A percentile compares a stretch with the other conserved stretches of the same genome.
Evolutionary conservation across 2,113 vertebrate species (phyloP).

Genomic region (Scopus umbretta): DNA sequence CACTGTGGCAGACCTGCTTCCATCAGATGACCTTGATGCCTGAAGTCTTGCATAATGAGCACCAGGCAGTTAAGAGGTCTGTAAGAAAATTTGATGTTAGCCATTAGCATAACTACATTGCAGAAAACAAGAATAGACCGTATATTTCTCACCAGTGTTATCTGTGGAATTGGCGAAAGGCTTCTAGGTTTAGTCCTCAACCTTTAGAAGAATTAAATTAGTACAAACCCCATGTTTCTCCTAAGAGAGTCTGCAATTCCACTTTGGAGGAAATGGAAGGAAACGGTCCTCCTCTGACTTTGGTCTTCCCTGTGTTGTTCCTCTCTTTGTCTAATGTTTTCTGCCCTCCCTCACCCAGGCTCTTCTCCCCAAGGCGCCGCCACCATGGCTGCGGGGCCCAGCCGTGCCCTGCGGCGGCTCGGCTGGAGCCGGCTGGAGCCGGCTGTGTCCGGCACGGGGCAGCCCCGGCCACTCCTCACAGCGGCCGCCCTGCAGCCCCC

Average conservation of each 20-base stretch:
- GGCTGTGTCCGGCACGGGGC: neutral
- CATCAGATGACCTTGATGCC: neutral
- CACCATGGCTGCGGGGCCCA: rapidly evolving
- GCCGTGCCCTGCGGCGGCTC: neutral
- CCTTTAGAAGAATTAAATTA: neutral
- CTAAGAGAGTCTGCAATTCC: neutral
- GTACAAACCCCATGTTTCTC: neutral
- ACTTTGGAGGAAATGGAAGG: neutral
- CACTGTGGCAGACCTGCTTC: rapidly evolving
- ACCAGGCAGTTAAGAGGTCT: neutral
- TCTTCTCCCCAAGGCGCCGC: rapidly evolving
- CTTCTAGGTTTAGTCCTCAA: neutral
- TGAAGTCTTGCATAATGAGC: neutral
- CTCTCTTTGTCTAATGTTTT: neutral
- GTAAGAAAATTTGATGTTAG: neutral
- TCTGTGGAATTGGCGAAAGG: neutral
- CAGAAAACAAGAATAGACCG: neutral
- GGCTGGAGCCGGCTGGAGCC: neutral
- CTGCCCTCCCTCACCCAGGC: neutral
- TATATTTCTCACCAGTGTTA: neutral
- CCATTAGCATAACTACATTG: neutral
- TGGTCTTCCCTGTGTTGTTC: neutral
- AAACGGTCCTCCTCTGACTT: neutral
- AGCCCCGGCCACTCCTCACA: rapidly evolving
- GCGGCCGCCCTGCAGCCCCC: neutral